Percentiles rank a stretch among this genome's conserved stretches.
Evolutionary conservation across 2,888 invertebrate genomes (phyloP).

Genomic region (Athripsodes cinereus): DNA sequence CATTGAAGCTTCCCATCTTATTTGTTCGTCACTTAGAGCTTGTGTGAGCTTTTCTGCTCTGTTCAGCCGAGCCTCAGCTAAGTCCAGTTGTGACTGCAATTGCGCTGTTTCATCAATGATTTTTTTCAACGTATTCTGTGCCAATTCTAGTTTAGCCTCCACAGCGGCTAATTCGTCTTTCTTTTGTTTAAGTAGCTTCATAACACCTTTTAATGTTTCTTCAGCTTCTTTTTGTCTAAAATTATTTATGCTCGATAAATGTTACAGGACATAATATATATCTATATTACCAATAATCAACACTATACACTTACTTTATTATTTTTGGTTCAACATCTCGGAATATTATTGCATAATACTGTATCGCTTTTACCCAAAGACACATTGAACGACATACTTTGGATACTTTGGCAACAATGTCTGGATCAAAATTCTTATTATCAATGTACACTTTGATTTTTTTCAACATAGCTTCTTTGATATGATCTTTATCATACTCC

Average conservation of each 20-base stretch:
- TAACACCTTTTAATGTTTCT: constrained; percentile 65
- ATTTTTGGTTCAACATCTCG: constrained; percentile 85
- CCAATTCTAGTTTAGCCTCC: constrained; percentile 68
- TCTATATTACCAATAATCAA: not conserved
- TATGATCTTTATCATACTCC: constrained; percentile 83
- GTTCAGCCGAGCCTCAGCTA: constrained; percentile 71
- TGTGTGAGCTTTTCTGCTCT: constrained; percentile 81
- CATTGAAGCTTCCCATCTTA: constrained; percentile 75
- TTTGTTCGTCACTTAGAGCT: constrained; percentile 80
- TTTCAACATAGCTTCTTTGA: constrained; percentile 66
- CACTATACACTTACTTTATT: constrained; percentile 51
- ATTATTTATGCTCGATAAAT: not conserved
- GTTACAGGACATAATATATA: not conserved
- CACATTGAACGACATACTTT: constrained; percentile 88
- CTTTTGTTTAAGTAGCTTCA: constrained; percentile 69
- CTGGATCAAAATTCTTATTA: constrained; percentile 81
- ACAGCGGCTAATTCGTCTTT: constrained; percentile 77
- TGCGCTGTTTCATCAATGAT: constrained; percentile 69
- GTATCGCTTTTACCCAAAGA: constrained; percentile 88
- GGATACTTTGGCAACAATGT: constrained; percentile 74
- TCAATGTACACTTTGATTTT: constrained; percentile 79
- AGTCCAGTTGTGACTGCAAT: constrained; percentile 68
- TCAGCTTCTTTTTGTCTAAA: constrained; percentile 73
- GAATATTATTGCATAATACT: constrained; percentile 82
- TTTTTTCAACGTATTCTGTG: constrained; percentile 65